A percentile compares a stretch with the other conserved stretches of the same genome.
Evolutionary conservation across 2,113 vertebrate species (phyloP).

Genomic region (Vulpes ferrilata): DNA sequence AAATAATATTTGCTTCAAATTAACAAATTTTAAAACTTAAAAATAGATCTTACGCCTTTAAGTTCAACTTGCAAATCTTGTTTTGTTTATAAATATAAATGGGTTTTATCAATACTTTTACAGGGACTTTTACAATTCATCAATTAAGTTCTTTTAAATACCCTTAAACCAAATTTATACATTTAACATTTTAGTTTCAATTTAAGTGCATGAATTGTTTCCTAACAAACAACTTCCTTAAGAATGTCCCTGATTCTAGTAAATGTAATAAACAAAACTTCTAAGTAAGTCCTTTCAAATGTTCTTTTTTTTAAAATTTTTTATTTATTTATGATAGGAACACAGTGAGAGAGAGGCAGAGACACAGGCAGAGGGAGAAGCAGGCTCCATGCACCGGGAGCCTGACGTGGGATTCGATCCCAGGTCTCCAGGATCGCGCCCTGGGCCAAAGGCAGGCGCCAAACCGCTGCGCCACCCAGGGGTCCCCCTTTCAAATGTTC

Average conservation of each 20-base stretch:
- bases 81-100: conserved; percentile 66
- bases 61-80: conserved; percentile 41
- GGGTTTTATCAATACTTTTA: conserved; percentile 42
- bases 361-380: no score
- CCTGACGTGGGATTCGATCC: no score
- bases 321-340: no score
- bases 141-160: conserved; percentile 19
- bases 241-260: conserved; percentile 56
- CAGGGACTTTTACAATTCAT: not conserved
- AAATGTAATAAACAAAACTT: conserved; percentile 53
- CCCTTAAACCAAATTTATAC: conserved; percentile 11
- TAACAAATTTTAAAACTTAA: conserved; percentile 61
- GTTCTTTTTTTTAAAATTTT: not conserved
- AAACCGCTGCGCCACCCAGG: no score
- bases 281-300: conserved; percentile 58
- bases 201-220: conserved; percentile 17
- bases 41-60: conserved; percentile 61
- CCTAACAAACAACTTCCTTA: conserved; percentile 20
- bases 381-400: no score
- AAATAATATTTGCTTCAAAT: conserved; percentile 66
- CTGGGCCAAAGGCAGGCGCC: no score
- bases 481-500: no score
- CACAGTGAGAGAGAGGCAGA: no score
- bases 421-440: no score
- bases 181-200: conserved; percentile 42